These are phyloP conservation scores for Platysternon megacephalum DNA, from an alignment of 2,113 vertebrate species.

Conservation along the genomic window DNA sequence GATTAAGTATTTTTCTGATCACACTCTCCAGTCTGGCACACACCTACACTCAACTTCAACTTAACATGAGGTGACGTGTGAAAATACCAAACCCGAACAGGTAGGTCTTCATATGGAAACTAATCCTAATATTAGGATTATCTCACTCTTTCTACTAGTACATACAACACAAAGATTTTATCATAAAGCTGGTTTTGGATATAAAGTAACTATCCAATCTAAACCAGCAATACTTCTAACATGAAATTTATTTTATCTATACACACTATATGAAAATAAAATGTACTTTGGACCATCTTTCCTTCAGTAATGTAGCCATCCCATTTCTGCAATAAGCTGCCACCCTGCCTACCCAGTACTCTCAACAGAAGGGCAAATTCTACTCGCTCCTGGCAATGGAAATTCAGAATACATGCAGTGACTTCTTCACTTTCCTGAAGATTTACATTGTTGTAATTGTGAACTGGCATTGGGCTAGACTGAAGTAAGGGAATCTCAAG, in stretches of 20 bases:
- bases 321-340: background rate
- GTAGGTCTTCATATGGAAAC: background rate
- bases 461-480: background rate
- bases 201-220: background rate
- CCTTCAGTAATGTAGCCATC: background rate
- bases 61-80: background rate
- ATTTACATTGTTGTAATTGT: background rate
- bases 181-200: background rate
- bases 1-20: background rate
- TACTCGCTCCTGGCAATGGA: background rate
- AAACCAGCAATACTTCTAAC: background rate
- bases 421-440: fast-evolving
- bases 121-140: background rate
- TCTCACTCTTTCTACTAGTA: background rate
- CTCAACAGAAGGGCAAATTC: background rate
- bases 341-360: background rate
- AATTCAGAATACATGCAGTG: background rate
- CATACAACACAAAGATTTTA: background rate
- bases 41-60: background rate
- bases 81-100: background rate
- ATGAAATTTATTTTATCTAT: background rate
- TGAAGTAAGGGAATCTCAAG: background rate
- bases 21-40: background rate
- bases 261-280: background rate
- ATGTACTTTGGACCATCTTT: background rate